A percentile compares a stretch with the other conserved stretches of the same genome.
Conservation (phyloP, 2,888 invertebrate species). For the Neoaliturus tenellus region DNA sequence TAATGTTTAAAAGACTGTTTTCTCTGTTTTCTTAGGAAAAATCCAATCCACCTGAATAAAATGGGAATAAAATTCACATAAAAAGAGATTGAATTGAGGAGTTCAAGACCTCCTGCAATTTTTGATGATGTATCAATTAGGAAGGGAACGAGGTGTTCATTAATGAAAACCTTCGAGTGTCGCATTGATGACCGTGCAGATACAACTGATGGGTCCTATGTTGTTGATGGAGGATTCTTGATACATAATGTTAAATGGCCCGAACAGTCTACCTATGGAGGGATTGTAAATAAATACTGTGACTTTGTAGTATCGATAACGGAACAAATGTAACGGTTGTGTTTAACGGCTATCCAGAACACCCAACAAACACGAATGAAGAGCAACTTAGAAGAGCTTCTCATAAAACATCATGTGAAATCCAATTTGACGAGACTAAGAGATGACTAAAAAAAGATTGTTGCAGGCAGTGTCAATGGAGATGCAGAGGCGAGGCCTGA, state of each 20-base stretch:
- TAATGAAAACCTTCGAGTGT: too few relatives aligned
- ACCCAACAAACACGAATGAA: neutral
- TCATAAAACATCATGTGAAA: neutral
- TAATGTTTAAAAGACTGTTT: too few relatives aligned
- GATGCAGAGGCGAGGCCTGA: neutral
- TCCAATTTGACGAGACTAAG: neutral
- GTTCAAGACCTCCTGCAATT: too few relatives aligned
- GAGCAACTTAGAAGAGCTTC: conserved; percentile 2
- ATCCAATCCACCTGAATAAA: too few relatives aligned
- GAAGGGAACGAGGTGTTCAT: neutral
- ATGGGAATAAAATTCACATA: too few relatives aligned
- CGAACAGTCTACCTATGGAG: conserved; percentile 21
- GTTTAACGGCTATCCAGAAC: conserved; percentile 26
- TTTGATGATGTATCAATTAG: too few relatives aligned
- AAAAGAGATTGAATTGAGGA: too few relatives aligned
- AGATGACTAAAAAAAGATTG: neutral
- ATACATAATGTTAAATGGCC: conserved; percentile 6
- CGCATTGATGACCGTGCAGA: neutral
- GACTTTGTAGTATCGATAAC: neutral
- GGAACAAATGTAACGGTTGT: conserved; percentile 1
- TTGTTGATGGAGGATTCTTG: conserved; percentile 36
- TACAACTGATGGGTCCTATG: conserved; percentile 10
- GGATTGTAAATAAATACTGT: neutral
- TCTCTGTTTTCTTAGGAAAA: too few relatives aligned
- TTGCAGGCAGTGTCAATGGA: neutral